Evolutionary conservation across 2,113 vertebrate genomes (phyloP), one percentile per base, ranked within the genome.

Genomic region (Tichodroma muraria): DNA sequence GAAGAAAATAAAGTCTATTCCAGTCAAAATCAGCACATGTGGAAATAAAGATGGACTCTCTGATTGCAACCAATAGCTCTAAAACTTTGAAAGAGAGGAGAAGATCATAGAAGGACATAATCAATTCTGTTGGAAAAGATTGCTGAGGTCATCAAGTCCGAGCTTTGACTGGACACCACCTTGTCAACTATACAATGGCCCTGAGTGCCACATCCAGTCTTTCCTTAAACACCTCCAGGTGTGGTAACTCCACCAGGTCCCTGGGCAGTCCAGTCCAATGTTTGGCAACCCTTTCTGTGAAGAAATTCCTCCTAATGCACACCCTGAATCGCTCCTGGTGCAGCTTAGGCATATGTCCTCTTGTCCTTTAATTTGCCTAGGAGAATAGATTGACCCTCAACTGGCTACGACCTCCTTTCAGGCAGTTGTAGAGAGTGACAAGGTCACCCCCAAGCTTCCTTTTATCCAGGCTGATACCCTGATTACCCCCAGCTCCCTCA

Each of bases 181-280:
- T 27, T 23, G 22, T 18, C 61, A 44, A 31, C 21, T 15, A 31
- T 6, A 27, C 27, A 31, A 33, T 10, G 27, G 21, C 53, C 52
- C 9, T 18, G 31, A 59, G 37, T 44, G 72, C 17, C 16, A 13
- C 0, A 0, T 59, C 44, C 61, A 66, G 17, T 18, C 17, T 42
- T 50, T 27, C 37, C 25, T 31, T 15, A 18, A 50, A 42, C 25
- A 22, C 31, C 24, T 40, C 42, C 52, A 49, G 31, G 60, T 7
- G 17, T 4, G 5, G 52, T 42, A 30, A 14, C 13, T 50, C 20
- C 25, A 40, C 50, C 30, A 28, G 0, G 0, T 20, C 35, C 50
- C 50, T 65, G 30, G 19, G 8, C 10, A 57, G 13, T 30, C 60
- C 30, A n/a, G 13, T 49, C 42, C 35, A 65, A 19, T 20, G 12